phyloP scores from a whole-genome alignment of 2,113 vertebrate genomes.

The Origma solitaria region DNA sequence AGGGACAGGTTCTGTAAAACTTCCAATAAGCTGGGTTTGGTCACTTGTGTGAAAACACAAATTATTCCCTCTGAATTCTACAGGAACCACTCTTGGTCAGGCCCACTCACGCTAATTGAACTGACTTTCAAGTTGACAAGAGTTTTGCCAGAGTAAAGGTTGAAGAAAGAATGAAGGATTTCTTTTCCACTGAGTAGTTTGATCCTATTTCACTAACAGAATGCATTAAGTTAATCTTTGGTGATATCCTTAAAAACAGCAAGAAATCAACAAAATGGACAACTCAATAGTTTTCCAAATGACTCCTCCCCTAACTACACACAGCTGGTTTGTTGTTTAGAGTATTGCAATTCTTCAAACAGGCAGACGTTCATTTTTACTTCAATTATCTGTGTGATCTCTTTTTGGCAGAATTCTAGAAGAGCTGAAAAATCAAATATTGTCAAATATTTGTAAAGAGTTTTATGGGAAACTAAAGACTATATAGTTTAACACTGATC shows the following conservation, averaged over 20 bases:
- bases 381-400: not conserved
- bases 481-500: conserved; percentile 25
- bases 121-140: not conserved
- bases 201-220: conserved; percentile 37
- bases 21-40: not conserved
- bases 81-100: not conserved
- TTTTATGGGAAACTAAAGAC: not conserved
- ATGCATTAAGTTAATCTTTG: conserved; percentile 34
- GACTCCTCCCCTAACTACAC: not conserved
- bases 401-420: not conserved
- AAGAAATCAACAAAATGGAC: conserved; percentile 31
- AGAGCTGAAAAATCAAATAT: not conserved
- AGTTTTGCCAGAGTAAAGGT: not conserved
- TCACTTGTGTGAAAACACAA: not conserved
- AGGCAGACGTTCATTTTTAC: not conserved
- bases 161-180: conserved; percentile 18
- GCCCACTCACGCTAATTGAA: not conserved
- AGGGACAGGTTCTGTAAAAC: not conserved
- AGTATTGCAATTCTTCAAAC: not conserved
- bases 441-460: conserved; percentile 4
- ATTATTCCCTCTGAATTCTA: not conserved
- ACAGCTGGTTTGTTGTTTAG: not conserved
- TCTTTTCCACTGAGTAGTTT: conserved; percentile 36
- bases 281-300: not conserved
- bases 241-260: conserved; percentile 18